Evolutionary conservation across 2,888 invertebrate genomes (phyloP).

Genomic region (Eupithecia insigniata): DNA sequence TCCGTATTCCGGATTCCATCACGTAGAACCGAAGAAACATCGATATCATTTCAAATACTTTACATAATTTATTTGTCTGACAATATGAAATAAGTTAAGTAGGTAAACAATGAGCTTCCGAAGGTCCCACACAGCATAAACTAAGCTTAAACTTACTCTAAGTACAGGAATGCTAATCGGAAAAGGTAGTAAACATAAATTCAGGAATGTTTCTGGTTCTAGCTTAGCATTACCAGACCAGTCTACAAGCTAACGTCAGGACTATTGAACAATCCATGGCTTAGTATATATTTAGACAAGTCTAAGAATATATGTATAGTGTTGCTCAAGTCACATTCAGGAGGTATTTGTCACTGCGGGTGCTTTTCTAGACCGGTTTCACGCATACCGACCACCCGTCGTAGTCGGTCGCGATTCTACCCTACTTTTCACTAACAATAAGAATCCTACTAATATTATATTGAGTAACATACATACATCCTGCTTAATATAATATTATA

Average conservation of each 20-base stretch:
- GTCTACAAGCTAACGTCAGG: conserved; percentile 16
- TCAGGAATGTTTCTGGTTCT: conserved; percentile 19
- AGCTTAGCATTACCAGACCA: conserved; percentile 16
- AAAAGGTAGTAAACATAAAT: not conserved
- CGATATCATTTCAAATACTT: no score
- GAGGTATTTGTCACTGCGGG: conserved; percentile 39
- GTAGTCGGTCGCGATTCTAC: not conserved
- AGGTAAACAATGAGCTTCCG: no score
- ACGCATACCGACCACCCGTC: conserved; percentile 52
- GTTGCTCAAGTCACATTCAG: conserved; percentile 28
- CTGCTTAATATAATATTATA: no score
- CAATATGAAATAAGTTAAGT: no score
- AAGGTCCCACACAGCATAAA: not conserved
- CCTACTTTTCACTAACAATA: not conserved
- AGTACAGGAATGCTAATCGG: conserved; percentile 1
- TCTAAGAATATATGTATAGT: conserved; percentile 3
- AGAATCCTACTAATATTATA: no score
- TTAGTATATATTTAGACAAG: conserved; percentile 32
- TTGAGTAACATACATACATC: no score
- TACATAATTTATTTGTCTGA: no score
- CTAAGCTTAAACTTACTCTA: no score
- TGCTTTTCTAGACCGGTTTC: conserved; percentile 54
- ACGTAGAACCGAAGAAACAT: no score
- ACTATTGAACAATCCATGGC: conserved; percentile 14
- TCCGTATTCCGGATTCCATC: no score